Conservation (phyloP, 2,888 invertebrate genomes). For the Ditula angustiorana region DNA sequence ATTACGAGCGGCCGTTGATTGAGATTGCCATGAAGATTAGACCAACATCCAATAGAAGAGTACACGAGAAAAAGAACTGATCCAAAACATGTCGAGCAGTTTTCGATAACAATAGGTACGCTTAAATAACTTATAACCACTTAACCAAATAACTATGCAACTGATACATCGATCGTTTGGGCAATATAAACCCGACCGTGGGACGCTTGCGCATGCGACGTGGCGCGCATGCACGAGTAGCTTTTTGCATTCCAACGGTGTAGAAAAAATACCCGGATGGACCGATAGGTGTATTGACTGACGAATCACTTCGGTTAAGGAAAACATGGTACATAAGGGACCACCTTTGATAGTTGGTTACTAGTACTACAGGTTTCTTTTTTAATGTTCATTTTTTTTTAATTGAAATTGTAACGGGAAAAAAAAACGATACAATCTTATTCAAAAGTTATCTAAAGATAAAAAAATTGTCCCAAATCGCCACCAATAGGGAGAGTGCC, state of each 20-base stretch:
- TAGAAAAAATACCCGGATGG: conserved; percentile 16
- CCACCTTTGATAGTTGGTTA: background rate
- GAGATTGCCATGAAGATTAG: too few species aligned
- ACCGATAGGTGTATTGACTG: conserved; percentile 16
- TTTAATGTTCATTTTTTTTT: too few species aligned
- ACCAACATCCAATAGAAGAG: too few species aligned
- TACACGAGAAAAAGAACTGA: too few species aligned
- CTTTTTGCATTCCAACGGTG: conserved; percentile 14
- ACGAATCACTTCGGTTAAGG: conserved; percentile 19
- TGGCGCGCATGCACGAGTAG: conserved; percentile 20
- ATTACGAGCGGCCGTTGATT: too few species aligned
- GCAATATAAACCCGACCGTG: conserved; percentile 38
- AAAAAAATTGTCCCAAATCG: too few species aligned
- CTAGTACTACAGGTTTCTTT: too few species aligned
- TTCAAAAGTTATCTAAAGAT: too few species aligned
- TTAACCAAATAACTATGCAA: conserved; percentile 18
- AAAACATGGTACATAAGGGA: conserved; percentile 4
- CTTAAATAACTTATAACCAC: background rate
- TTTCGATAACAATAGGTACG: background rate
- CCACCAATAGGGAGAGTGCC: too few species aligned
- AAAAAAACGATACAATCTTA: too few species aligned
- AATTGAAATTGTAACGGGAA: too few species aligned
- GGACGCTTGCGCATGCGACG: conserved; percentile 20
- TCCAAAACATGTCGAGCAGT: too few species aligned
- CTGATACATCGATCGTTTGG: conserved; percentile 15